phyloP scores from a whole-genome alignment of 2,888 invertebrate species.

The Rotaria sp. region DNA sequence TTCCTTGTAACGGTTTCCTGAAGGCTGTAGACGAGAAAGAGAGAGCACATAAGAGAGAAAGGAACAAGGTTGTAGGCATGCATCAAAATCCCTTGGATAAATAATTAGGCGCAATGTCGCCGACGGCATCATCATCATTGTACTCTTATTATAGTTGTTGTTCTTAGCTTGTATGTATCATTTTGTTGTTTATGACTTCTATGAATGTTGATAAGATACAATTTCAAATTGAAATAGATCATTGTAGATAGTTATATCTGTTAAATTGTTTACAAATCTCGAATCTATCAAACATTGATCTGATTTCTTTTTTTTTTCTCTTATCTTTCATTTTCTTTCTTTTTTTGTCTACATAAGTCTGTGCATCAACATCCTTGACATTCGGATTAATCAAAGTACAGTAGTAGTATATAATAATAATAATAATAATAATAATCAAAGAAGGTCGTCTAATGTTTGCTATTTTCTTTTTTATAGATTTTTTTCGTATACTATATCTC shows the following conservation, averaged over 20 bases:
- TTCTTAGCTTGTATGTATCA: background rate
- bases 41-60: background rate
- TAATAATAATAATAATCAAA: background rate
- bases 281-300: no score
- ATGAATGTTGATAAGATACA: background rate
- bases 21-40: background rate
- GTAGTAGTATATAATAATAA: background rate
- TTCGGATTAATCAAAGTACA: background rate
- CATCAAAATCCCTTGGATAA: conserved; percentile 10
- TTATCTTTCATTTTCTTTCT: no score
- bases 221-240: background rate
- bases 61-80: conserved; percentile 2
- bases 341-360: background rate
- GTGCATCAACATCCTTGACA: background rate
- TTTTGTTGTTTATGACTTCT: background rate
- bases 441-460: background rate
- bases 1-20: background rate
- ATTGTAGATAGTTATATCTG: background rate
- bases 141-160: background rate
- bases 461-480: background rate
- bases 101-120: background rate
- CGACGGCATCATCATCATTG: background rate
- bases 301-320: no score
- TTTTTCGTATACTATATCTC: background rate
- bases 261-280: background rate